A percentile compares a stretch with the other conserved stretches of the same genome.
phyloP scores from a whole-genome alignment of 2,113 vertebrate species.

The Sitta europaea region DNA sequence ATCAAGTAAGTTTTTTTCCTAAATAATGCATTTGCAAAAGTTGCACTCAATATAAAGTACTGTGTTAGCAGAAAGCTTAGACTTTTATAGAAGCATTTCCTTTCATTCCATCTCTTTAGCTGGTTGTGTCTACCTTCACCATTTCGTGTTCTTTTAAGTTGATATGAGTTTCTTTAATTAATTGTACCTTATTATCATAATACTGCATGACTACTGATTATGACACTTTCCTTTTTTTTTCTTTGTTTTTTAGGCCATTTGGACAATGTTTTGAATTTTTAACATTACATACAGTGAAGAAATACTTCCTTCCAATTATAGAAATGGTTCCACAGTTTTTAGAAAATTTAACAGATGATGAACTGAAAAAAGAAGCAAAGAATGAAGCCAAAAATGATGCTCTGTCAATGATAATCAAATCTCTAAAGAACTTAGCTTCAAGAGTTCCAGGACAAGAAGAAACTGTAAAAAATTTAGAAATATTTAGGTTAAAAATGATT shows the following conservation, averaged over 20 bases:
- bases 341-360: slow-evolving; percentile 99
- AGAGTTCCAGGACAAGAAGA: slow-evolving; percentile 98
- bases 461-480: slow-evolving; percentile 99
- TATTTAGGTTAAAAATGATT: slow-evolving; percentile 99
- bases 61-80: neutral
- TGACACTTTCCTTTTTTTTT: neutral
- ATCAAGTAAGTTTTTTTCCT: slow-evolving; percentile 87
- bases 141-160: neutral
- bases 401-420: slow-evolving; percentile 99
- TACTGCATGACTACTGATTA: neutral
- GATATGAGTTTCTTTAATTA: neutral
- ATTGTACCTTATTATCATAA: neutral
- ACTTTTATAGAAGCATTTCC: neutral
- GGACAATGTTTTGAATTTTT: slow-evolving; percentile 99
- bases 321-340: slow-evolving; percentile 99
- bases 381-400: slow-evolving; percentile 99
- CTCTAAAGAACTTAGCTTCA: slow-evolving; percentile 97
- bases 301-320: slow-evolving; percentile 98
- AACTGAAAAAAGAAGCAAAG: slow-evolving; percentile 99
- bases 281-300: slow-evolving; percentile 98
- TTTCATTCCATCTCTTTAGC: neutral
- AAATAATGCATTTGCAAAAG: neutral
- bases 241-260: slow-evolving; percentile 85
- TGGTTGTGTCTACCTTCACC: neutral
- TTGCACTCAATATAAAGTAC: neutral